Evolutionary conservation across 2,888 invertebrate species (phyloP).

Genomic region (Drosophila testacea): DNA sequence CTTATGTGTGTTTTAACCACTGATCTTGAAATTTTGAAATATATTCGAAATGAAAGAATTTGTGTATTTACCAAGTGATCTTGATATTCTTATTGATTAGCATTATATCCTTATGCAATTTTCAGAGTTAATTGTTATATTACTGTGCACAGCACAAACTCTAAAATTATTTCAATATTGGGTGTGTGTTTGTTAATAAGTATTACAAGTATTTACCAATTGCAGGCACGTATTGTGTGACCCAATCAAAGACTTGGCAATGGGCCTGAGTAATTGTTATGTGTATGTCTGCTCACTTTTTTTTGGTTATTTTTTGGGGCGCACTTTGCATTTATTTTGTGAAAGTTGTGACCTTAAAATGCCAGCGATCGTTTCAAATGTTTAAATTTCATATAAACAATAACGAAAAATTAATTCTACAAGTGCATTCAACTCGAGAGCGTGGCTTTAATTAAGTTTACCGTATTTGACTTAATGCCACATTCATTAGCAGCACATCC

Average conservation of each 20-base stretch:
- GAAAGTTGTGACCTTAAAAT: slow-evolving; percentile 61
- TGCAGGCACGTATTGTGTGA: slow-evolving; percentile 58
- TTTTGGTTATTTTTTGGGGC: slow-evolving; percentile 59
- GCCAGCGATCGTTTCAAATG: slow-evolving; percentile 29
- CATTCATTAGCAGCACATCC: slow-evolving; percentile 37
- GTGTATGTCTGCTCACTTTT: slow-evolving; percentile 25
- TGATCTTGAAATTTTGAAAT: too few relatives aligned
- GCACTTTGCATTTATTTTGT: slow-evolving; percentile 62
- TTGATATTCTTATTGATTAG: neutral
- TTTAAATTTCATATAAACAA: slow-evolving; percentile 11
- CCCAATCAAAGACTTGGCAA: slow-evolving; percentile 42
- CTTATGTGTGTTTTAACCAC: too few relatives aligned
- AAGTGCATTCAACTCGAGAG: slow-evolving; percentile 57
- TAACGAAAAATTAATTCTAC: slow-evolving; percentile 31
- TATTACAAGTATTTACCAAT: slow-evolving; percentile 36
- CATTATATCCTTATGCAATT: slow-evolving; percentile 48
- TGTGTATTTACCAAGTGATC: neutral
- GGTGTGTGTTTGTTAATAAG: slow-evolving; percentile 35
- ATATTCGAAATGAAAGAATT: too few relatives aligned
- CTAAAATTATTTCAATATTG: slow-evolving; percentile 45
- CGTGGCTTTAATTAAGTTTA: slow-evolving; percentile 39
- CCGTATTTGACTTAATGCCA: slow-evolving; percentile 51
- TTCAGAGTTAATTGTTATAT: slow-evolving; percentile 28
- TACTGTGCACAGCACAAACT: slow-evolving; percentile 46
- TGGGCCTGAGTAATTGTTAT: slow-evolving; percentile 35